Conservation (phyloP, 2,888 invertebrate species). For the Agriopis aurantiaria region DNA sequence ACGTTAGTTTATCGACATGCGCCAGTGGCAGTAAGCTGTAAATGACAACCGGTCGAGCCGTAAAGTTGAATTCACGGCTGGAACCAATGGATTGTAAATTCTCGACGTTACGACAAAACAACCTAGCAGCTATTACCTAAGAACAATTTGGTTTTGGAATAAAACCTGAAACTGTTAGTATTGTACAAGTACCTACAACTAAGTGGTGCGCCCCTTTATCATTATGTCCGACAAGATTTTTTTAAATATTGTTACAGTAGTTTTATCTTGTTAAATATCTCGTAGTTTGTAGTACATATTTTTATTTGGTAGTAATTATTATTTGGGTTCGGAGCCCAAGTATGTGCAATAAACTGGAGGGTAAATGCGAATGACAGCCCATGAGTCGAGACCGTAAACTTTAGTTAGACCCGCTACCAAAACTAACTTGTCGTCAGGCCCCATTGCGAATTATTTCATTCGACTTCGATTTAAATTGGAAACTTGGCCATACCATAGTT, state of each 20-base stretch:
- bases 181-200: not conserved
- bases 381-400: conserved; percentile 30
- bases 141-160: conserved; percentile 4
- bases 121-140: conserved; percentile 5
- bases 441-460: conserved; percentile 5
- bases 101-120: conserved; percentile 7
- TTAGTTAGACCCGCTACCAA: conserved; percentile 26
- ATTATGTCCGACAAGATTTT: too few species aligned
- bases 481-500: not conserved
- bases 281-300: not conserved
- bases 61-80: conserved; percentile 29
- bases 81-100: conserved; percentile 31
- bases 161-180: not conserved
- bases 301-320: not conserved
- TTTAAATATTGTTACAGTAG: too few species aligned
- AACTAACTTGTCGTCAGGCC: conserved; percentile 16
- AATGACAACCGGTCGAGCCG: conserved; percentile 29
- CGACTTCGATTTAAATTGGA: conserved; percentile 6
- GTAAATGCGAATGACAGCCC: conserved; percentile 34
- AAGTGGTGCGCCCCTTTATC: too few species aligned
- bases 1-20: conserved; percentile 23
- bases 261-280: too few species aligned
- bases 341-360: conserved; percentile 32
- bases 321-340: not conserved
- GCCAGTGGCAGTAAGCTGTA: conserved; percentile 23